Percentiles rank a stretch among this genome's conserved stretches.
phyloP scores from a whole-genome alignment of 2,797 vertebrate genomes.

The Tiaroga cobitis region DNA sequence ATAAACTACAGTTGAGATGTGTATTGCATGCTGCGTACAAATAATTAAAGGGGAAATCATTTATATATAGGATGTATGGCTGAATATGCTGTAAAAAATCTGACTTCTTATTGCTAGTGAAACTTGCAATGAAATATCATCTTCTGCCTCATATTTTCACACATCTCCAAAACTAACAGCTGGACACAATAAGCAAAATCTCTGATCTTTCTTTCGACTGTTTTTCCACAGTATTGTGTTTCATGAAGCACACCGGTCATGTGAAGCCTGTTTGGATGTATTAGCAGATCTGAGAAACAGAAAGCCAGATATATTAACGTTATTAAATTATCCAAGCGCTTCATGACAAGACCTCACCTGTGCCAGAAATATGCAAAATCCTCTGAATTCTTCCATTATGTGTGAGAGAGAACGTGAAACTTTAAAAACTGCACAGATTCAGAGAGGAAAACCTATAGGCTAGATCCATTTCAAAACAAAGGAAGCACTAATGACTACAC shows the following conservation, averaged over 20 bases:
- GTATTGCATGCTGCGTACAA: background rate
- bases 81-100: background rate
- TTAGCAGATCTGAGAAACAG: slow-evolving; percentile 31
- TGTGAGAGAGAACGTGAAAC: background rate
- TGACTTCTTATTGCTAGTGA: background rate
- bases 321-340: background rate
- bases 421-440: background rate
- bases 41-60: background rate
- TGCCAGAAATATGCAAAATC: slow-evolving; percentile 7
- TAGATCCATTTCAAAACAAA: background rate
- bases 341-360: background rate
- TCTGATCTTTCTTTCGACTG: background rate
- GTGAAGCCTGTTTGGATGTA: slow-evolving; percentile 15
- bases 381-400: slow-evolving; percentile 3
- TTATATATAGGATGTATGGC: background rate
- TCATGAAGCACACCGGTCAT: slow-evolving; percentile 4
- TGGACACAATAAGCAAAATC: slow-evolving; percentile 55
- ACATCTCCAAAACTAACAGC: slow-evolving; percentile 39
- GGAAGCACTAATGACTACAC: background rate
- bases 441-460: background rate
- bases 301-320: background rate
- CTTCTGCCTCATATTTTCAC: background rate
- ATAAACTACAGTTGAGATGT: background rate
- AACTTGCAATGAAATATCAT: background rate
- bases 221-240: slow-evolving; percentile 39